Percentiles rank a stretch among this genome's conserved stretches.
Evolutionary conservation across 2,797 vertebrate genomes (phyloP).

Genomic region (Crenichthys baileyi): DNA sequence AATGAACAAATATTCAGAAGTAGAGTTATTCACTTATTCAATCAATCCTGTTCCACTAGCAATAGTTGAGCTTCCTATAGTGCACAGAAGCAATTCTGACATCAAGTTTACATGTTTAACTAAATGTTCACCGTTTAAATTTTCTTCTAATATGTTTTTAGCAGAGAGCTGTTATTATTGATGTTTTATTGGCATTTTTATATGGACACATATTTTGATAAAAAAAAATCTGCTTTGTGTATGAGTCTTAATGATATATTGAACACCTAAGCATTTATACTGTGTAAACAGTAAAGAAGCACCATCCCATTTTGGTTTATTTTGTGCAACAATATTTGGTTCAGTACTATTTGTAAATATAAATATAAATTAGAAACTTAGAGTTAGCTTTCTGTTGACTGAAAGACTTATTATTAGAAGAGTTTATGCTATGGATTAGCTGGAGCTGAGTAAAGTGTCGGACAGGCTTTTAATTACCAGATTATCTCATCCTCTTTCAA

Average conservation of each 20-base stretch:
- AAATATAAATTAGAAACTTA: constrained; percentile 1
- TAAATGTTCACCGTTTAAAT: neutral
- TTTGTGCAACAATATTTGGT: neutral
- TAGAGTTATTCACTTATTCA: neutral
- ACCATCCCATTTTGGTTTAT: neutral
- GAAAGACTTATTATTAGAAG: neutral
- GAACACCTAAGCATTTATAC: neutral
- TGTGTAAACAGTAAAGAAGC: neutral
- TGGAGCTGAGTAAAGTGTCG: constrained; percentile 6
- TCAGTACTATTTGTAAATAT: neutral
- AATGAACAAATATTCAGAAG: neutral
- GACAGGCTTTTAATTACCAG: constrained; percentile 47
- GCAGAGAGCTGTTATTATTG: neutral
- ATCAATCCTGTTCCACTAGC: neutral
- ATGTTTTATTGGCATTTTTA: too few species aligned
- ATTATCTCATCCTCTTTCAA: constrained; percentile 35
- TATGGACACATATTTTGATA: too few species aligned
- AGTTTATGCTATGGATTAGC: constrained; percentile 35
- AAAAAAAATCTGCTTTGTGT: too few species aligned
- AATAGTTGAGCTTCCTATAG: too few species aligned
- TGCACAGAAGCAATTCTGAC: neutral
- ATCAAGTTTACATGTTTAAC: neutral
- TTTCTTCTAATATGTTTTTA: neutral
- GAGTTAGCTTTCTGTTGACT: neutral
- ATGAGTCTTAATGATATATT: too few species aligned